These are phyloP conservation scores for Dascyllus trimaculatus DNA, from an alignment of 2,113 vertebrate species.

Conservation along the genomic window DNA sequence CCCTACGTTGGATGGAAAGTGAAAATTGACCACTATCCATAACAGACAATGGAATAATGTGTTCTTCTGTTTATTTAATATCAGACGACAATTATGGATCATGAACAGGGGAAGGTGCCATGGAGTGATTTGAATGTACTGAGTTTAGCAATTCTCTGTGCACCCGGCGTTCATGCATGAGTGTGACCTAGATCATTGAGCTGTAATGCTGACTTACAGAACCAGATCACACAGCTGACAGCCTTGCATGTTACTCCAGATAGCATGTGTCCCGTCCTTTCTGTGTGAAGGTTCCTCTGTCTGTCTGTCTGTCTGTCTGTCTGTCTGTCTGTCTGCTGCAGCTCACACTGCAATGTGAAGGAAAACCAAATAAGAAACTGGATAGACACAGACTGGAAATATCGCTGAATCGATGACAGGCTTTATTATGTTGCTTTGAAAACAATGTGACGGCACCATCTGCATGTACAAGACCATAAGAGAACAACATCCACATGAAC, in stretches of 20 bases:
- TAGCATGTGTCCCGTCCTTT: constrained; percentile 36
- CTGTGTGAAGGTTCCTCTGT: constrained; percentile 26
- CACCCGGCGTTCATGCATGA: constrained; percentile 31
- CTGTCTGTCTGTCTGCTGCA: constrained; percentile 25
- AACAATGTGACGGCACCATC: background rate
- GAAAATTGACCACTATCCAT: background rate
- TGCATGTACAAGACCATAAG: background rate
- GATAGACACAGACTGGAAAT: constrained; percentile 6
- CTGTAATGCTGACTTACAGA: constrained; percentile 55
- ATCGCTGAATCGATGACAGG: constrained; percentile 1
- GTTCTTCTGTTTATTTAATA: background rate
- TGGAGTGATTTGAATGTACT: constrained; percentile 36
- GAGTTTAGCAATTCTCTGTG: constrained; percentile 33
- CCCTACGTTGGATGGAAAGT: background rate
- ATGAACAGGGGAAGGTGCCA: constrained; percentile 17
- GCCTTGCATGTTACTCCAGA: constrained; percentile 47
- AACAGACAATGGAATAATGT: background rate
- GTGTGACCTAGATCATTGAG: constrained; percentile 50
- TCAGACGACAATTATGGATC: constrained; percentile 32
- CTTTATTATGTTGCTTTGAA: constrained; percentile 26
- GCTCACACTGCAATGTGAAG: constrained; percentile 26
- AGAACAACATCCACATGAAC: background rate
- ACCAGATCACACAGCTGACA: constrained; percentile 58
- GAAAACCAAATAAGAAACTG: constrained; percentile 30
- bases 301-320: too few species aligned